Evolutionary conservation across 2,113 vertebrate species (phyloP).

Genomic region (Indicator maculatus): DNA sequence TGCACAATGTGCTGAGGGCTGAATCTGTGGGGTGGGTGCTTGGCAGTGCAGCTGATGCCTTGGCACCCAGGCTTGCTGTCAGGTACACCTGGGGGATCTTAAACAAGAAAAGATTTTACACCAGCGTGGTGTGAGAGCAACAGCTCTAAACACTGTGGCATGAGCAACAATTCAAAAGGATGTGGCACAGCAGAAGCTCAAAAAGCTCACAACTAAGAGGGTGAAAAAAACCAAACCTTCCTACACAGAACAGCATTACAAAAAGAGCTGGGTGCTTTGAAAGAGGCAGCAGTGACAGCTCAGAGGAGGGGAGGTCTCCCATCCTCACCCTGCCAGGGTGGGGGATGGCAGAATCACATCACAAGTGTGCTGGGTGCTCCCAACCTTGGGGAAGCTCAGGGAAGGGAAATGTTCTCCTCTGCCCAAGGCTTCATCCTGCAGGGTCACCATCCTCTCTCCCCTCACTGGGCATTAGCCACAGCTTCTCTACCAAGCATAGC

Average conservation of each 20-base stretch:
- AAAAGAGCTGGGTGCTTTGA: neutral
- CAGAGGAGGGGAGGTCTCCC: neutral
- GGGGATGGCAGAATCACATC: neutral
- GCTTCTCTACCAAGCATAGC: neutral
- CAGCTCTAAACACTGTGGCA: neutral
- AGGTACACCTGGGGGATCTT: neutral
- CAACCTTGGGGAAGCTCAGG: neutral
- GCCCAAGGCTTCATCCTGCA: neutral
- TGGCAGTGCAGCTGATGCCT: rapidly evolving
- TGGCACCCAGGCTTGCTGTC: rapidly evolving
- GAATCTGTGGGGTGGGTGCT: rapidly evolving
- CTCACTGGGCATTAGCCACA: neutral
- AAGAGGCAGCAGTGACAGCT: neutral
- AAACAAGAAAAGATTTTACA: neutral
- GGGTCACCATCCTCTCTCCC: neutral
- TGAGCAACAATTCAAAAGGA: neutral
- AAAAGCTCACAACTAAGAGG: neutral
- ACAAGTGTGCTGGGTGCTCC: neutral
- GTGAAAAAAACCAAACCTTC: neutral
- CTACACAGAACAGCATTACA: neutral
- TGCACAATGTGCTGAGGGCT: neutral
- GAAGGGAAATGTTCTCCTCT: neutral
- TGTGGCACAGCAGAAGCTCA: neutral
- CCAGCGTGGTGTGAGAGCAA: neutral
- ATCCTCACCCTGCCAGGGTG: too few relatives aligned